Evolutionary conservation across 2,113 vertebrate species (phyloP).

Genomic region (Lanius collurio): DNA sequence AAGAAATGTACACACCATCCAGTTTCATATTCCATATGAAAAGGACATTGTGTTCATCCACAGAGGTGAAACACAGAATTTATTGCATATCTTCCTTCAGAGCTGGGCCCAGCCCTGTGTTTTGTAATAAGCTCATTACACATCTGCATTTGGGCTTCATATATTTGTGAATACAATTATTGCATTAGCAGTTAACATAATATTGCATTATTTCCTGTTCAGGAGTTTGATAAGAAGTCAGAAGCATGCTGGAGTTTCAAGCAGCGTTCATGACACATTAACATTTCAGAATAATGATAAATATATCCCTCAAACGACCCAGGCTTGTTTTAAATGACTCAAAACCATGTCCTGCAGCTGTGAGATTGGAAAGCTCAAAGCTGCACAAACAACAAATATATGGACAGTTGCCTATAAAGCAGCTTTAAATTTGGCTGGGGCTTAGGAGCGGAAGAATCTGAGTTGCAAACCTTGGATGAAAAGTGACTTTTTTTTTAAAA

Average conservation of each 20-base stretch:
- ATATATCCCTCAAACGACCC: neutral
- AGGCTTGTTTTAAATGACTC: neutral
- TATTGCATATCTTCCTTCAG: neutral
- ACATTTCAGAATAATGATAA: neutral
- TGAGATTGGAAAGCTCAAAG: constrained; percentile 30
- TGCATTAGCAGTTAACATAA: neutral
- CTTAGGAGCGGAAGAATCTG: constrained; percentile 21
- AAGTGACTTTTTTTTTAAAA: neutral
- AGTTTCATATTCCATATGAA: neutral
- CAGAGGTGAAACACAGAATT: neutral
- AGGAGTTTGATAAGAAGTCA: neutral
- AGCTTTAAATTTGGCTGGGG: constrained; percentile 40
- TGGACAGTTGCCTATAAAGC: constrained; percentile 54
- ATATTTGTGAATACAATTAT: neutral
- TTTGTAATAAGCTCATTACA: neutral
- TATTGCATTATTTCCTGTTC: constrained; percentile 49
- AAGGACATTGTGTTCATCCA: neutral
- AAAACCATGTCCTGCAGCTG: constrained; percentile 51
- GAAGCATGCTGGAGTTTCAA: neutral
- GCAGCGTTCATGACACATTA: neutral
- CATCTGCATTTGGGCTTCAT: neutral
- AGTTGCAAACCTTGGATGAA: constrained; percentile 42
- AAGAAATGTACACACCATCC: neutral
- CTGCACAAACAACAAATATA: constrained; percentile 47
- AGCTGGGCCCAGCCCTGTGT: neutral